Base-by-base conservation (phyloP, 2,888 invertebrate species). In the Drosophila prostipennis region DNA sequence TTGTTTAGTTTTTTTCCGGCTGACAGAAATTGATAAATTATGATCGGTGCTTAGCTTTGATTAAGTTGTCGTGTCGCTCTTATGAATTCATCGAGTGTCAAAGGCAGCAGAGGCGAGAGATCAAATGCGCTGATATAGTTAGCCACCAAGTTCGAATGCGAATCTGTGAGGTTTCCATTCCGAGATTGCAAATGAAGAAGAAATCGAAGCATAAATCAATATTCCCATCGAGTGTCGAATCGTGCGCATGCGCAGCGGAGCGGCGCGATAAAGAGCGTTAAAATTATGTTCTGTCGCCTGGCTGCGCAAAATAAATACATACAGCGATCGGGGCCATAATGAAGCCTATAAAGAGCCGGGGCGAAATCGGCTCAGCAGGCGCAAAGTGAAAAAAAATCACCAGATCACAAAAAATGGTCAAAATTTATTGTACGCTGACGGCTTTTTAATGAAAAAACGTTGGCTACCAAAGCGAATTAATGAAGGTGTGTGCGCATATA, bases 361-460 rank as follows among this genome's bases (percentile, higher is more conserved):
- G 55, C 72, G 68, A 76, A 80, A 79, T 72, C 72, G 46, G 69
- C 77, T 61, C 81, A 79, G 73, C 77, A 72, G 78, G 72, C 74
- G 70, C 71, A 81, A 73, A 42, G 65, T 56, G 59, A 72, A 49
- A 45, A 64, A 74, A 75, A 74, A 70, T 11, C 34, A 26, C 26
- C 26, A 58, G 51, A 54, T 52, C 54, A 51, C 45, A 71, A 76
- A 81, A 84, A 76, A 77, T 72, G 72, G 74, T 77, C 65, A 79
- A 84, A 85, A 87, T 87, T 82, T 87, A 86, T 87, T 80, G 79
- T 82, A 82, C 85, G 85, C 80, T 86, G 85, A 86, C 85, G 87
- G 80, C 82, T 87, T 86, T 87, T 85, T 86, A 86, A 86, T 86
- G 85, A 85, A 86, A 85, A 87, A 86, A 82, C 87, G 79, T 72